Evolutionary conservation across 2,113 vertebrate genomes (phyloP).

Genomic region (Lipophrys pholis): DNA sequence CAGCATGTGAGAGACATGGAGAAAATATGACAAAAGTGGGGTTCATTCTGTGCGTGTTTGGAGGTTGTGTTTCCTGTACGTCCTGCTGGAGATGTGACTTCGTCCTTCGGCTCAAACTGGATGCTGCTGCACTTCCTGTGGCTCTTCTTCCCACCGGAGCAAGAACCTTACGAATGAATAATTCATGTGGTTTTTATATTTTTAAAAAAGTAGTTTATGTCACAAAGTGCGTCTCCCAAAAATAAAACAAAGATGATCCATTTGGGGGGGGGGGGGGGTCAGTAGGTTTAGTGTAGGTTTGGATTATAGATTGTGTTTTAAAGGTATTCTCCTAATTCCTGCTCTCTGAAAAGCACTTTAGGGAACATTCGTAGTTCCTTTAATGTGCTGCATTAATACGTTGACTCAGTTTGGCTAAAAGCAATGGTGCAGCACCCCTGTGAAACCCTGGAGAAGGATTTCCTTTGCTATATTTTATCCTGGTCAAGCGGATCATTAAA

Average conservation of each 20-base stretch:
- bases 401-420: not conserved
- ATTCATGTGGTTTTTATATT: too few species aligned
- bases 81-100: not conserved
- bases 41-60: not conserved
- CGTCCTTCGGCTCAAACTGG: not conserved
- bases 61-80: not conserved
- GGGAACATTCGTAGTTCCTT: not conserved
- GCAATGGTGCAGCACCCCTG: too few species aligned
- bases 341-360: not conserved
- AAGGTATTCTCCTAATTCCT: not conserved
- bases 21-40: not conserved
- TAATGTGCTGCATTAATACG: not conserved
- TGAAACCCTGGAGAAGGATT: too few species aligned
- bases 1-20: not conserved
- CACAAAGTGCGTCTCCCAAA: not conserved
- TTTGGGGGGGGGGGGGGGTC: not conserved
- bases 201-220: not conserved
- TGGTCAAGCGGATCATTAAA: not conserved
- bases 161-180: not conserved
- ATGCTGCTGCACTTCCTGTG: not conserved
- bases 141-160: not conserved
- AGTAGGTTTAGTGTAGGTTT: not conserved
- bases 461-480: too few species aligned
- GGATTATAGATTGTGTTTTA: not conserved
- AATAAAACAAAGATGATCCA: not conserved